Evolutionary conservation across 2,888 invertebrate genomes (phyloP).

Genomic region (Drosophila barbarae): DNA sequence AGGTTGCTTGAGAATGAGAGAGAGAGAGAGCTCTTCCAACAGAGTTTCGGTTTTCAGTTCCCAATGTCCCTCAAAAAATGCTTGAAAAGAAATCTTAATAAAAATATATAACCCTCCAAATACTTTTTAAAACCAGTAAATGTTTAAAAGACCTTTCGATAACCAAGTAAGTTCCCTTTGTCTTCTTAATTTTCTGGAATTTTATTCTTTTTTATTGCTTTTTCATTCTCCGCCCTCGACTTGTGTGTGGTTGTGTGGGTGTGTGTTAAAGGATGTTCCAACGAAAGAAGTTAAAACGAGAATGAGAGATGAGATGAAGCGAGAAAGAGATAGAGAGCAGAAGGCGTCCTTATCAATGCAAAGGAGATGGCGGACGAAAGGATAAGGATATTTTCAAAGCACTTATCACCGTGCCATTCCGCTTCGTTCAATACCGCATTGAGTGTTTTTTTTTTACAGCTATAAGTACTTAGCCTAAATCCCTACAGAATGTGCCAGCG

Average conservation of each 20-base stretch:
- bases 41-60: background rate
- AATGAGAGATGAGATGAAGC: background rate
- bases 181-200: constrained; percentile 19
- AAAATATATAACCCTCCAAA: background rate
- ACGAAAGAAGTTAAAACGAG: constrained; percentile 1
- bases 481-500: constrained; percentile 42
- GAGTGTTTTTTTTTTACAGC: constrained; percentile 16
- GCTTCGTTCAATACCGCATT: constrained; percentile 3
- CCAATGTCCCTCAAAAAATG: background rate
- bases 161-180: no score
- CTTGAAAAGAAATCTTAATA: no score
- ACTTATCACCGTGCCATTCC: constrained; percentile 28
- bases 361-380: constrained; percentile 2
- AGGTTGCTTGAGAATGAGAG: no score
- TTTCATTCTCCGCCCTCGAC: constrained; percentile 21
- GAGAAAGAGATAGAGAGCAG: constrained; percentile 9
- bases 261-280: constrained; percentile 13
- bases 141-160: background rate
- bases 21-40: no score
- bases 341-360: constrained; percentile 4
- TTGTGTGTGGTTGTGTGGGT: constrained; percentile 1
- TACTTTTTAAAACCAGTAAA: no score
- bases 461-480: constrained; percentile 37
- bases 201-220: constrained; percentile 42
- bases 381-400: constrained; percentile 11